Base-by-base conservation (phyloP, 2,888 invertebrate species). In the Epinotia demarniana region DNA sequence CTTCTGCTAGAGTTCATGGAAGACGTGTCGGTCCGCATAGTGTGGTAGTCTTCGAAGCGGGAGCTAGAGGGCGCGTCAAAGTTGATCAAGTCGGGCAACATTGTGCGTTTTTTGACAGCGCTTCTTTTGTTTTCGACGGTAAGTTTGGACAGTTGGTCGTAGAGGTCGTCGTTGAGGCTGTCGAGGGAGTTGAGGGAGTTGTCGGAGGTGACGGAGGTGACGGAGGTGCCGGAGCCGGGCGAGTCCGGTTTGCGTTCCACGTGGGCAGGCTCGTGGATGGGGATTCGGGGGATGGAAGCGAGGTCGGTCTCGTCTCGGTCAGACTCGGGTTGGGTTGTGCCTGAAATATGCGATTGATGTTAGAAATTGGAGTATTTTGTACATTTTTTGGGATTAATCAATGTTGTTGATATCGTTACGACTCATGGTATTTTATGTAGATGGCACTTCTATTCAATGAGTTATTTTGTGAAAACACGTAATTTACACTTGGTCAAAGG, bases 61-160 rank as follows among this genome's bases (percentile, higher is more conserved):
- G 92, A 91, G 12, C 92, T 91, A 0, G 92, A 92, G 0, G 93
- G 93, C 0, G 83, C 89, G 72, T 92, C 93, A 67, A 93, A 93
- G 62, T 84, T 90, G 49, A 94, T 93, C 72, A 94, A 78, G 76
- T 93, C 94, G 67, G 93, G 94, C 78, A 93, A 82, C 78, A 79
- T 80, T 69, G n/a, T 1, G 13, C 85, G 83, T n/a, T 77, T 88
- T 80, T 90, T 90, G 4, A 92, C 84, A 69, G 89, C 83, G 46
- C 82, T 84, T 2, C 76, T 82, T 80, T 87, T 90, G 19, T 23
- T 58, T 33, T 87, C 86, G 78, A 92, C 84, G 64, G 86, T 81
- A 3, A 93, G 81, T 82, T 90, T 91, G 76, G 79, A 89, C 1
- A 93, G 80, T 81, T 94, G 91, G 0, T 91, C 91, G 76, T 86